Percentiles rank a stretch among this genome's conserved stretches.
Evolutionary conservation across 2,113 vertebrate species (phyloP).

Genomic region (Syrrhaptes paradoxus): DNA sequence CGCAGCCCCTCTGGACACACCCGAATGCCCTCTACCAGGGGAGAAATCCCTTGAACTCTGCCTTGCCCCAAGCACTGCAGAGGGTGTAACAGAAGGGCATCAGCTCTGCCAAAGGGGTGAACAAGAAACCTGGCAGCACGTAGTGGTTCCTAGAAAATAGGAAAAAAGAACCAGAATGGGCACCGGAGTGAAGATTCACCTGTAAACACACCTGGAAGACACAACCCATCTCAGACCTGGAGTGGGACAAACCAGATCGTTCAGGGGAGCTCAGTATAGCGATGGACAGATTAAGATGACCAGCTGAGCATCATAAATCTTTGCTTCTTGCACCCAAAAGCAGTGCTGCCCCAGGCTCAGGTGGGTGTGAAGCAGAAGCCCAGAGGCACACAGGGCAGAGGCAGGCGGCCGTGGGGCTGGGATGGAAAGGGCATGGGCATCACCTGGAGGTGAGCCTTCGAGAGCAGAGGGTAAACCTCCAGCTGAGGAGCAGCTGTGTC

Average conservation of each 20-base stretch:
- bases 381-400: background rate
- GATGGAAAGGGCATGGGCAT: background rate
- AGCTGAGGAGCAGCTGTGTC: background rate
- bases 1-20: background rate
- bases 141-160: background rate
- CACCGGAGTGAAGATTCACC: background rate
- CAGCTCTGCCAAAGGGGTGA: background rate
- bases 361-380: rapidly evolving
- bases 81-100: background rate
- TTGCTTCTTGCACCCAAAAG: background rate
- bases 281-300: background rate
- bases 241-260: background rate
- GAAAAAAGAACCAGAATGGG: background rate
- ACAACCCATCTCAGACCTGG: background rate
- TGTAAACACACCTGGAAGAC: background rate
- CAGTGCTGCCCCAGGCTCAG: background rate
- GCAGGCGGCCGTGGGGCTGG: rapidly evolving
- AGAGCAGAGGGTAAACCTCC: background rate
- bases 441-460: rapidly evolving
- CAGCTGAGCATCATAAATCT: background rate
- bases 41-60: background rate
- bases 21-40: background rate
- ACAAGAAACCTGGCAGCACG: background rate
- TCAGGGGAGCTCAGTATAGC: background rate
- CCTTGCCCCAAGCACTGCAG: background rate